These are phyloP conservation scores for Sebastes vulpes DNA, from an alignment of 2,797 vertebrate species.

Conservation along the genomic window DNA sequence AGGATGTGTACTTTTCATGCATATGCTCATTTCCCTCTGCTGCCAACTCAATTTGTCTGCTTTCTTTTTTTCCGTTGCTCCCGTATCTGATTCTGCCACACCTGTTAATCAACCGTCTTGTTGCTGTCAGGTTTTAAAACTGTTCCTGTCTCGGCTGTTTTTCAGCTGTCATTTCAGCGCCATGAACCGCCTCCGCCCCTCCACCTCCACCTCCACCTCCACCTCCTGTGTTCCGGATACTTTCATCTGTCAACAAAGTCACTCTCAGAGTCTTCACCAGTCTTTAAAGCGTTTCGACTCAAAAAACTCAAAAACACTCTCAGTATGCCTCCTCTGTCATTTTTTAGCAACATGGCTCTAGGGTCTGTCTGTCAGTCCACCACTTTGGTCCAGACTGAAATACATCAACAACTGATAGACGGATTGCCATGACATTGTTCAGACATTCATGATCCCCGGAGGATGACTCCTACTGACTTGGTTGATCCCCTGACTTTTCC, in stretches of 20 bases:
- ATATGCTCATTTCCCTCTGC: neutral
- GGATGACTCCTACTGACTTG: neutral
- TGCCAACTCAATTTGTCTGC: constrained; percentile 48
- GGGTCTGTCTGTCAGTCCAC: neutral
- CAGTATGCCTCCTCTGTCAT: neutral
- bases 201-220: neutral
- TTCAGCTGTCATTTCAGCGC: constrained; percentile 52
- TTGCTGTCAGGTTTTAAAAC: constrained; percentile 53
- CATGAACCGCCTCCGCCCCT: constrained; percentile 24
- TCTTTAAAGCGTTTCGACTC: neutral
- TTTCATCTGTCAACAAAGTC: constrained; percentile 25
- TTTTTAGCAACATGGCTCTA: neutral
- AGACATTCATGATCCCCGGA: neutral
- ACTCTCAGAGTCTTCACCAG: neutral
- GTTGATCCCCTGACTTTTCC: neutral
- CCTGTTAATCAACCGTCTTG: constrained; percentile 51
- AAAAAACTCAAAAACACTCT: neutral
- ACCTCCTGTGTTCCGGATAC: constrained; percentile 11
- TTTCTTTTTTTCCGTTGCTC: constrained; percentile 17
- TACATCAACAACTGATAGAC: neutral
- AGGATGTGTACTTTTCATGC: neutral
- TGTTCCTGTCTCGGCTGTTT: constrained; percentile 47
- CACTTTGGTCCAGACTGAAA: constrained; percentile 1
- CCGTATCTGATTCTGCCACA: constrained; percentile 45
- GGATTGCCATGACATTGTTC: neutral